Base-by-base conservation (phyloP, 2,113 vertebrate genomes). In the Podarcis muralis region DNA sequence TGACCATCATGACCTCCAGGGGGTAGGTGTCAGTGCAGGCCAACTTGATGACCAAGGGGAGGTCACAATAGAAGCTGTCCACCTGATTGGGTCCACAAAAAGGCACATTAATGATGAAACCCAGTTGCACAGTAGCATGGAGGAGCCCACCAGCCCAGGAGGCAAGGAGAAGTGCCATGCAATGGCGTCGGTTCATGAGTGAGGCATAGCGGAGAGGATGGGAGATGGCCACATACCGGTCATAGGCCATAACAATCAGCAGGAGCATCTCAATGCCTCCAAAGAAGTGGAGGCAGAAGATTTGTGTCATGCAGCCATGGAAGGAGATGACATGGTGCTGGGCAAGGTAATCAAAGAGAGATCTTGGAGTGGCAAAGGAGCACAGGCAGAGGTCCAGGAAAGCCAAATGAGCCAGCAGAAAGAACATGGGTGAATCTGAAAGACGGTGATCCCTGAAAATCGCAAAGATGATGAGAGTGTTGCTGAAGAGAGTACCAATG, bases 191-290 rank as follows among this genome's bases (percentile, higher is more conserved):
- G 20, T 13, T 93, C 94, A 96, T 94, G 71, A 93, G 87, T 1
- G 76, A 90, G 2, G 81, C 85, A 82, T 95, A 96, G 35, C 83
- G 87, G 13, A 95, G 87, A n/a, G 95, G 95, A 15, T 95, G 92
- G 40, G 94, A 95, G 35, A 96, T 95, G 71, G 95, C 95, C 37
- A 93, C 86, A 18, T 95, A 95, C 2, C 87, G 88, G 12, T 96
- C 95, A 91, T 94, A 95, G 20, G 93, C 95, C 95, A 96, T 96
- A 7, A 68, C 87, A 1, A 84, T 93, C 71, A 94, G 90, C 13
- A 95, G 84, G 40, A 92, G 32, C 53, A 92, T 94, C 83, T 96
- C 92, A 0, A 90, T 92, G 76, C 92, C 91, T 11, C 90, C 92
- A 84, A 95, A 92, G 20, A 92, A 62, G 59, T 95, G 92, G 43